Conservation (phyloP, 2,113 vertebrate species). For the Colaptes auratus region DNA sequence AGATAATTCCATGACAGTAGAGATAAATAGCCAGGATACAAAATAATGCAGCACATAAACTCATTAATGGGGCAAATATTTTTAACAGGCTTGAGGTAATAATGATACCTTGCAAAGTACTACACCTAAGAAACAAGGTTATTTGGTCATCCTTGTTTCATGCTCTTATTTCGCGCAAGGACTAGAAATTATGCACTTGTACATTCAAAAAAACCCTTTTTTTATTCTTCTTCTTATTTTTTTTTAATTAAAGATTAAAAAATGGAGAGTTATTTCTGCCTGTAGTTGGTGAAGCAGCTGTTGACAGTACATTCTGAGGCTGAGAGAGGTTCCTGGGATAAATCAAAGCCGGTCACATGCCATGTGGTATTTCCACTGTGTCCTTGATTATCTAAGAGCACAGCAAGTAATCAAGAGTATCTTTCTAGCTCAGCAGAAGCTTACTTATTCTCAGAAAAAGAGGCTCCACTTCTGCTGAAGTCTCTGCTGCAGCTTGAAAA, state of each 20-base stretch:
- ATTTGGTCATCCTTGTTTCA: conserved; percentile 2
- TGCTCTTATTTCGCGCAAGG: conserved; percentile 35
- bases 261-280: neutral
- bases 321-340: conserved; percentile 59
- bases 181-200: conserved; percentile 15
- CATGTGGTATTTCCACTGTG: conserved; percentile 55
- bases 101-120: conserved; percentile 31
- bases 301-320: conserved; percentile 11
- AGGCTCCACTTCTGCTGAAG: conserved; percentile 25
- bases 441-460: conserved; percentile 27
- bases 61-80: conserved; percentile 33
- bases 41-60: neutral
- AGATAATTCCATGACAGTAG: neutral
- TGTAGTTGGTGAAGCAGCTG: conserved; percentile 56
- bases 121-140: neutral
- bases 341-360: conserved; percentile 49
- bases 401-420: conserved; percentile 63
- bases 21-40: neutral
- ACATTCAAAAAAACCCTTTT: neutral
- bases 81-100: conserved; percentile 22
- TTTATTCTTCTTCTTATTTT: neutral
- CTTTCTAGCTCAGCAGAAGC: conserved; percentile 49
- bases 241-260: conserved; percentile 17
- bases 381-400: conserved; percentile 62
- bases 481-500: conserved; percentile 18